Conservation (phyloP, 2,888 invertebrate genomes). For the Limnephilus lunatus region DNA sequence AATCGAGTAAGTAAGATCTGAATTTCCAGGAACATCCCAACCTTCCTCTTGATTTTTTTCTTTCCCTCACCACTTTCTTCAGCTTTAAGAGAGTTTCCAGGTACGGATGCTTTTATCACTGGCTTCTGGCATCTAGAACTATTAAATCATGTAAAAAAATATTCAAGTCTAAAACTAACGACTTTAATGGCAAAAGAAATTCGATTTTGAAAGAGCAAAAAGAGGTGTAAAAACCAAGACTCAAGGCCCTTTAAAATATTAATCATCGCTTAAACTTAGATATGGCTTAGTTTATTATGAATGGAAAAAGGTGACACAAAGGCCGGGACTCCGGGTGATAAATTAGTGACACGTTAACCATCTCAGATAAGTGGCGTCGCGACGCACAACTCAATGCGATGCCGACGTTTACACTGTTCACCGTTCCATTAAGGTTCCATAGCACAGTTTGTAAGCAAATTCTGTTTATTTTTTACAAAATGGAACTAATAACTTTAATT, state of each 20-base stretch:
- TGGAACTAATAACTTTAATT: no score
- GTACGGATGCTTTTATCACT: no score
- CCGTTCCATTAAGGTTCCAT: neutral
- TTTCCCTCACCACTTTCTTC: no score
- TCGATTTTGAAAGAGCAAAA: neutral
- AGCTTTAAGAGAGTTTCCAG: no score
- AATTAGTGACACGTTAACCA: neutral
- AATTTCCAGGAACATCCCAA: neutral
- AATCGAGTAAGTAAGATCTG: neutral
- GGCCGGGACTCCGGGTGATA: neutral
- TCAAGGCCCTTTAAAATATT: neutral
- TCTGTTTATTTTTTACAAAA: no score
- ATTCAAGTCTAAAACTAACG: no score
- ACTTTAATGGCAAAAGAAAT: neutral
- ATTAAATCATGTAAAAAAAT: no score
- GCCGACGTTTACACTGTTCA: neutral
- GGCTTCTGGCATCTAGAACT: no score
- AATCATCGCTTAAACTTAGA: neutral
- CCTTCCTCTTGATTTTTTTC: no score
- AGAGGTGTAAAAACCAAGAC: neutral
- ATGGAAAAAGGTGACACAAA: neutral
- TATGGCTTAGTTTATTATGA: neutral
- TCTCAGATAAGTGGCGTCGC: neutral
- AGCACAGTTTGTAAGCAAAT: no score
- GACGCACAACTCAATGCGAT: neutral